Evolutionary conservation across 2,113 vertebrate species (phyloP).

Genomic region (Taurulus bubalis): DNA sequence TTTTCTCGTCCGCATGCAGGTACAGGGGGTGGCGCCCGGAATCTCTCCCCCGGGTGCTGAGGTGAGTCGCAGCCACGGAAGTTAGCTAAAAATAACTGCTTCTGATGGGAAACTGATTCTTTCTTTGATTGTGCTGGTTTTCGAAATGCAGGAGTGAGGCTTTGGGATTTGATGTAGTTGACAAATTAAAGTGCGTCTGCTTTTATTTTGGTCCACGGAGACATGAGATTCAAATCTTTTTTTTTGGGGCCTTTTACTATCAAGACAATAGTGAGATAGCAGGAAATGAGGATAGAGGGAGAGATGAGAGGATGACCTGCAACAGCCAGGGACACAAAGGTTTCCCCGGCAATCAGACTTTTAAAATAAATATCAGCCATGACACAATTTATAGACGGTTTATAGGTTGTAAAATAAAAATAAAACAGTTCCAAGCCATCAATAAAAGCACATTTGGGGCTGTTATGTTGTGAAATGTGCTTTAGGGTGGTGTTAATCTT

Average conservation of each 20-base stretch:
- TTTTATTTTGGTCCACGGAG: background rate
- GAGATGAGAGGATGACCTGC: background rate
- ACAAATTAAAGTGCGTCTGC: background rate
- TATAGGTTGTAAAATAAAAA: background rate
- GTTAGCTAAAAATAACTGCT: background rate
- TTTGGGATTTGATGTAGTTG: background rate
- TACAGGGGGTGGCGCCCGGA: background rate
- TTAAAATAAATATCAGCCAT: background rate
- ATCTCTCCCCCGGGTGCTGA: background rate
- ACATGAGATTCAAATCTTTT: background rate
- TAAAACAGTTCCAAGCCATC: background rate
- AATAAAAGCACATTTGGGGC: background rate
- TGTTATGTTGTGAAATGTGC: background rate
- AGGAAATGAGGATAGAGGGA: background rate
- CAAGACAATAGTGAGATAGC: background rate
- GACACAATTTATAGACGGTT: background rate
- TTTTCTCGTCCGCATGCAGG: conserved; percentile 2
- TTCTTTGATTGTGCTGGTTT: background rate
- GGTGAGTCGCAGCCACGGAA: background rate
- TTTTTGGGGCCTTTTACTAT: background rate
- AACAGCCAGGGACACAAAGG: background rate
- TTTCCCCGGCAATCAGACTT: background rate
- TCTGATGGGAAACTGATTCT: background rate
- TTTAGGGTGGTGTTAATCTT: background rate
- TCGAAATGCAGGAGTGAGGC: background rate